Conservation (phyloP, 2,113 vertebrate genomes). For the Chloroceryle aenea region DNA sequence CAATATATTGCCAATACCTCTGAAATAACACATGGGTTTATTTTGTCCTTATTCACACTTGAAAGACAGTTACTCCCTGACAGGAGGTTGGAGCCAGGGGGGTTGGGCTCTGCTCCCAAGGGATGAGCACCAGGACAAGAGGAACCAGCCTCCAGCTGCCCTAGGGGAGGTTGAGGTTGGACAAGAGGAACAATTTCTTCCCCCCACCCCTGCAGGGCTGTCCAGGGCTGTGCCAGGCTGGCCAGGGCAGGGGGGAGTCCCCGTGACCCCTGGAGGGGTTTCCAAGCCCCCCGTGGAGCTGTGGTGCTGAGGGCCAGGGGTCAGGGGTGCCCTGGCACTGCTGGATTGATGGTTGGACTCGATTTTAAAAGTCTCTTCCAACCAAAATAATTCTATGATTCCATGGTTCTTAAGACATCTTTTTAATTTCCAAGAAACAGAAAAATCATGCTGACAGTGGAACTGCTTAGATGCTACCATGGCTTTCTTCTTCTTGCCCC, state of each 20-base stretch:
- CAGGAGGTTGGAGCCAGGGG: not conserved
- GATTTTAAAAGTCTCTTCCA: too few relatives aligned
- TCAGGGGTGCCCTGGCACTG: too few relatives aligned
- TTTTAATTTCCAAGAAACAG: too few relatives aligned
- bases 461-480: too few relatives aligned
- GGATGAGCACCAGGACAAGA: not conserved
- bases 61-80: not conserved
- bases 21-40: not conserved
- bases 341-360: too few relatives aligned
- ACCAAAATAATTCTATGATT: too few relatives aligned
- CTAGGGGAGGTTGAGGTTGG: not conserved
- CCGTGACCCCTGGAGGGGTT: not conserved
- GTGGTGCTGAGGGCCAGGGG: too few relatives aligned
- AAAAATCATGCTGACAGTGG: too few relatives aligned
- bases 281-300: not conserved
- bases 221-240: not conserved
- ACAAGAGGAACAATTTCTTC: not conserved
- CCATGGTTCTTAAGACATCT: too few relatives aligned
- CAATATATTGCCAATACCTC: fast-evolving
- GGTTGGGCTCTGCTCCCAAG: not conserved
- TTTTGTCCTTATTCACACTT: not conserved
- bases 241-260: not conserved
- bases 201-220: too few relatives aligned
- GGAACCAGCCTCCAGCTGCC: not conserved
- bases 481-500: too few relatives aligned